A percentile compares a stretch with the other conserved stretches of the same genome.
phyloP scores from a whole-genome alignment of 2,888 invertebrate genomes.

The Dryobotodes eremita region DNA sequence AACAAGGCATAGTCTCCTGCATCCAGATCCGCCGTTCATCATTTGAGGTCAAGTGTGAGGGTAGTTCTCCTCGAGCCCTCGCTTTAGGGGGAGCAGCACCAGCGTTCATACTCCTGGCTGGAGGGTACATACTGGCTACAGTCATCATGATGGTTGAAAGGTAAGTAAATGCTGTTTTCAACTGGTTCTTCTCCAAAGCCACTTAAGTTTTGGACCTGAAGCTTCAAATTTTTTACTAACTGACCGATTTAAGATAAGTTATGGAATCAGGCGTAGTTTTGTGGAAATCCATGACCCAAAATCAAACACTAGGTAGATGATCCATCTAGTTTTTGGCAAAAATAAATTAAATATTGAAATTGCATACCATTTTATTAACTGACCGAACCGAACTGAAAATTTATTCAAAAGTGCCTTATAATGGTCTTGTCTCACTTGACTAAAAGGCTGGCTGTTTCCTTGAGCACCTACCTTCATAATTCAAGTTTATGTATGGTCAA shows the following conservation, averaged over 20 bases:
- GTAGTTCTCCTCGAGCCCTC: conserved; percentile 82
- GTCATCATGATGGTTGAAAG: conserved; percentile 80
- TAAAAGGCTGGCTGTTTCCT: not conserved
- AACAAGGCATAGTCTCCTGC: conserved; percentile 81
- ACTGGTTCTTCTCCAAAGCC: not conserved
- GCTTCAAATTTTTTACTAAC: not conserved
- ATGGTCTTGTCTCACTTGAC: not conserved
- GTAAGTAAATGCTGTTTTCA: conserved; percentile 54
- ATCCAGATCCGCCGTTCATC: conserved; percentile 73
- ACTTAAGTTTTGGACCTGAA: not conserved
- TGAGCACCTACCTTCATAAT: not conserved
- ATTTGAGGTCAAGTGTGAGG: conserved; percentile 75
- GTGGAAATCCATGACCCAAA: not conserved
- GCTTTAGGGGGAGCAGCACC: conserved; percentile 86
- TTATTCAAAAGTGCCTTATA: not conserved
- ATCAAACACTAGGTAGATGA: not conserved
- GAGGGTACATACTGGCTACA: conserved; percentile 75
- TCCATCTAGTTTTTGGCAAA: not conserved
- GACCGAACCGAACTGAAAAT: not conserved
- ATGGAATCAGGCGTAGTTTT: not conserved
- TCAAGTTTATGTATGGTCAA: not conserved
- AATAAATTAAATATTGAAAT: not conserved
- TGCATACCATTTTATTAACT: not conserved
- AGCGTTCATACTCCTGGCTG: conserved; percentile 81
- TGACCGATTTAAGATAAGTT: not conserved